Conservation (phyloP, 92 coral and sea anemone genomes). For the Nematostella vectensis region DNA sequence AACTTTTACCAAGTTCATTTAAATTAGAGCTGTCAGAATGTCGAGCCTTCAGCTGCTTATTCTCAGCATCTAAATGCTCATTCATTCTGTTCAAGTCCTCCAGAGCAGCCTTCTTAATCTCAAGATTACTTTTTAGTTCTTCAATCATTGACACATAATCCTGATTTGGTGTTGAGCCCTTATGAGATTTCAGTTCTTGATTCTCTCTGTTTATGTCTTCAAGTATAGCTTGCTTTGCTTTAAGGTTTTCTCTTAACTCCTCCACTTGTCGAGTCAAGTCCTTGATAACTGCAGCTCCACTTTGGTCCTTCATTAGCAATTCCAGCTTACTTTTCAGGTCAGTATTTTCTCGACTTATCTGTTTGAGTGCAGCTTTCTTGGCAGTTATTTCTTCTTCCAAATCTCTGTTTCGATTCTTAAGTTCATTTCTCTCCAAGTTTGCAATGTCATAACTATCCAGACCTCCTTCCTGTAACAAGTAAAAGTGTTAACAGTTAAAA, state of each 20-base stretch:
- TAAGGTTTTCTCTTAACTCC: slow-evolving; percentile 58
- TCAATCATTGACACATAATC: slow-evolving; percentile 32
- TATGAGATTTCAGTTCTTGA: slow-evolving; percentile 58
- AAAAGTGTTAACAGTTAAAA: too few species aligned
- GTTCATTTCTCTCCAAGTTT: slow-evolving; percentile 88
- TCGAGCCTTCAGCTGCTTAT: slow-evolving; percentile 40
- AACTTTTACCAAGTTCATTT: slow-evolving; percentile 42
- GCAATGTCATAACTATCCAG: slow-evolving; percentile 84
- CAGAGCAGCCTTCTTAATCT: slow-evolving; percentile 40
- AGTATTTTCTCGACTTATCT: slow-evolving; percentile 94
- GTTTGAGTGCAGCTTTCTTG: slow-evolving; percentile 88
- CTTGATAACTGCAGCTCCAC: slow-evolving; percentile 68
- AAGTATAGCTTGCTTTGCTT: slow-evolving; percentile 59
- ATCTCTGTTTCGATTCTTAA: slow-evolving; percentile 74
- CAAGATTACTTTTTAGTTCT: slow-evolving; percentile 48
- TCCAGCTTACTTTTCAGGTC: slow-evolving; percentile 82
- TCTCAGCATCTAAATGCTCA: slow-evolving; percentile 57
- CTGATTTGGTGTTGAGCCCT: slow-evolving; percentile 25
- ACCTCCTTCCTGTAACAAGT: slow-evolving; percentile 74
- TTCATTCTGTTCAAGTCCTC: slow-evolving; percentile 50
- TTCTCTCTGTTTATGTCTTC: slow-evolving; percentile 85
- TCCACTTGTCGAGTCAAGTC: slow-evolving; percentile 68
- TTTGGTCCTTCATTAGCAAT: slow-evolving; percentile 55
- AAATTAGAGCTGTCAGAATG: slow-evolving; percentile 33
- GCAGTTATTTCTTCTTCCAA: slow-evolving; percentile 90